Base-by-base conservation (phyloP, 2,888 invertebrate genomes). In the Chalcis sispes region DNA sequence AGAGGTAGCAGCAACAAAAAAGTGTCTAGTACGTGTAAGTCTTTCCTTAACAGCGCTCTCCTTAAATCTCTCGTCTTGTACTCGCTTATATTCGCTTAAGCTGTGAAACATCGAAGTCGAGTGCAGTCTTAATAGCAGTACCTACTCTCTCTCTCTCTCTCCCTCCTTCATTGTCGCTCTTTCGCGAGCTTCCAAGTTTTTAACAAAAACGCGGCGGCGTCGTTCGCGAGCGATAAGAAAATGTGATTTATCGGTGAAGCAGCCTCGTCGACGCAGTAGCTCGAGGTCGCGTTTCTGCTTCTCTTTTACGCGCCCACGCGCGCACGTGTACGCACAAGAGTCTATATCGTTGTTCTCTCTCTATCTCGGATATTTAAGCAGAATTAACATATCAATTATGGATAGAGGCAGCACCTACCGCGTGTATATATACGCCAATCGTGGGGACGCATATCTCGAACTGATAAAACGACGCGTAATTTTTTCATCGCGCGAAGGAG, bases 351-450 rank as follows among this genome's bases (percentile, higher is more conserved):
- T n/a, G n/a, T n/a, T n/a, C n/a, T n/a, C n/a, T 3, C 50, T 52
- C 8, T 10, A n/a, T 0, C 10, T 42, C 32, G 32, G 29, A 50
- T 50, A 50, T 50, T 69, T 15, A 48, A 48, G n/a, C 36, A 46
- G 32, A 32, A 70, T 70, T 50, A 36, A 59, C 59, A 18, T 59
- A 69, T 70, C 50, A 59, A 48, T 69, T 59, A 50, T 56, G 18
- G n/a, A 15, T 46, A 15, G 27, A 42, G 7, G n/a, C n/a, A 58
- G 18, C 13, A 46, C 20, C 40, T n/a, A n/a, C n/a, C n/a, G n/a
- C n/a, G n/a, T n/a, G n/a, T n/a, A n/a, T n/a, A n/a, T n/a, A n/a
- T n/a, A n/a, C n/a, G n/a, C n/a, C n/a, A n/a, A n/a, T n/a, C n/a
- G n/a, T n/a, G n/a, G n/a, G n/a, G n/a, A n/a, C n/a, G n/a, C n/a